Percentiles rank a stretch among this genome's conserved stretches.
Conservation (phyloP, 2,797 vertebrate species). For the Mionectes olivaceus region DNA sequence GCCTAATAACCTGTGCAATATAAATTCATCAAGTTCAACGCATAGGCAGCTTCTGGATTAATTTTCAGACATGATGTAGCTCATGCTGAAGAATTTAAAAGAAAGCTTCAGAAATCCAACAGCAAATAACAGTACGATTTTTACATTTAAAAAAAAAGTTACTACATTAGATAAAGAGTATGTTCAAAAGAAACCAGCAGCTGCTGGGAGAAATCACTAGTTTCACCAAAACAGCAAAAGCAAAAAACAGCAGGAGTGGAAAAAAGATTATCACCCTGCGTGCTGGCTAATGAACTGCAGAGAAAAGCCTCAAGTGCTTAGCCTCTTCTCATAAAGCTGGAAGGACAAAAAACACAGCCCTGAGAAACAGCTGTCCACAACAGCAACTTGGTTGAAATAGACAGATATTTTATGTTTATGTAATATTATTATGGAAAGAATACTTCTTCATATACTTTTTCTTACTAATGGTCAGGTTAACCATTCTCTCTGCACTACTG, state of each 20-base stretch:
- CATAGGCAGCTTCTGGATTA: background rate
- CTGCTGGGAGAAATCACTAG: background rate
- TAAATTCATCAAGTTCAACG: background rate
- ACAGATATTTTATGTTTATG: background rate
- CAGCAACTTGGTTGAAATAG: background rate
- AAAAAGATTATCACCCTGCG: background rate
- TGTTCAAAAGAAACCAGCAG: background rate
- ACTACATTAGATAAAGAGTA: background rate
- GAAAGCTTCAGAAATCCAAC: background rate
- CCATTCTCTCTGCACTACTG: background rate
- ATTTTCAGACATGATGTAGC: background rate
- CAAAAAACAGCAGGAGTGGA: background rate
- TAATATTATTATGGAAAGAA: background rate
- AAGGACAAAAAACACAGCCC: background rate
- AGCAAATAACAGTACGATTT: background rate
- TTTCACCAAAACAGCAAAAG: background rate
- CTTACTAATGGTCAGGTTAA: background rate
- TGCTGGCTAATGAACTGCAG: background rate
- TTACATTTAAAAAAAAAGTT: background rate
- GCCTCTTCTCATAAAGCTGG: background rate
- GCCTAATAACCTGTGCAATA: background rate
- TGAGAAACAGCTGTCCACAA: background rate
- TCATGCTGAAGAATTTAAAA: background rate
- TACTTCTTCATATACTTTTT: background rate
- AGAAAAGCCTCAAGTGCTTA: background rate